Evolutionary conservation across 1,140 invertebrate species (phyloP).

Genomic region (Ctenoplectra terminalis): DNA sequence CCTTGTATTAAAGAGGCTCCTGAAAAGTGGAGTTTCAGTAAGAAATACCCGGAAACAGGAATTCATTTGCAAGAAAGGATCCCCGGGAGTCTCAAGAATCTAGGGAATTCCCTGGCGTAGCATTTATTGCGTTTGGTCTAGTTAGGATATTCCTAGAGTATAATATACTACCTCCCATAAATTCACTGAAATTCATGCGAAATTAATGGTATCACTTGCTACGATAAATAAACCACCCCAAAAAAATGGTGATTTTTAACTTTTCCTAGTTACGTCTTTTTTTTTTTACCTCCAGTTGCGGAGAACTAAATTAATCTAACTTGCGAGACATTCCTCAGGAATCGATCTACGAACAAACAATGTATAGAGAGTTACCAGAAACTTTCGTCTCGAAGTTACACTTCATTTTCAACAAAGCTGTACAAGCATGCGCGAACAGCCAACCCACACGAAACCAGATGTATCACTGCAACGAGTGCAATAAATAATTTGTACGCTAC

Average conservation of each 20-base stretch:
- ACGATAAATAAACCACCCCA: too few relatives aligned
- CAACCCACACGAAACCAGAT: not conserved
- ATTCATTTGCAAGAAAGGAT: not conserved
- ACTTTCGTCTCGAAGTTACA: not conserved
- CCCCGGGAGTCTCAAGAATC: not conserved
- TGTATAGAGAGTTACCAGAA: not conserved
- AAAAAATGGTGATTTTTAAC: too few relatives aligned
- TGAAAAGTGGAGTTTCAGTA: not conserved
- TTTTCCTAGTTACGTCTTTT: not conserved
- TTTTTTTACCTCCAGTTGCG: not conserved
- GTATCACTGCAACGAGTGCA: not conserved
- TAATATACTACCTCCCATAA: too few relatives aligned
- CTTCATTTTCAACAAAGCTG: not conserved
- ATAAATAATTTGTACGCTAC: constrained; percentile 33
- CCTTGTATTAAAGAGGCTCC: not conserved
- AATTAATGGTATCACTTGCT: too few relatives aligned
- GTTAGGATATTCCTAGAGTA: not conserved
- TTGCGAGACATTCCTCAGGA: not conserved
- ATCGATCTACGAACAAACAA: not conserved
- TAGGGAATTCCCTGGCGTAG: constrained; percentile 3
- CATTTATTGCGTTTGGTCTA: not conserved
- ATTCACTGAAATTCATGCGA: too few relatives aligned
- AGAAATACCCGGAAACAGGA: not conserved
- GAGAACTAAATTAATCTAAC: not conserved
- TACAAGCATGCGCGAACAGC: constrained; percentile 3